A percentile compares a stretch with the other conserved stretches of the same genome.
phyloP scores from a whole-genome alignment of 2,797 vertebrate species.

The Pterois miles region DNA sequence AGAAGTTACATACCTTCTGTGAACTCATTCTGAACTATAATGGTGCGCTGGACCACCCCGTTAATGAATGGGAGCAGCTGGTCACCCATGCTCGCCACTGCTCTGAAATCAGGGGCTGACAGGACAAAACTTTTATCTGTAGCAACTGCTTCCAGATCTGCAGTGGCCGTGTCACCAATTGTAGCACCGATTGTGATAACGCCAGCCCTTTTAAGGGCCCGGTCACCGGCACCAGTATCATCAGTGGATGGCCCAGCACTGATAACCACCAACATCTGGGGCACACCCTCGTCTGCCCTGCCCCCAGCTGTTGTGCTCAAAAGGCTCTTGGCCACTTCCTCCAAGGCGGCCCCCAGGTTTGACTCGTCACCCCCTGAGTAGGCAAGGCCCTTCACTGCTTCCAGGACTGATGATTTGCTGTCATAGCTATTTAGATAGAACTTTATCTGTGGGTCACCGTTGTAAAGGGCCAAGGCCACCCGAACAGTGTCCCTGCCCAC shows the following conservation, averaged over 20 bases:
- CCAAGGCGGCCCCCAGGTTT: slow-evolving; percentile 92
- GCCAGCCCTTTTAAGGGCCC: slow-evolving; percentile 89
- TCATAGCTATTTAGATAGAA: slow-evolving; percentile 91
- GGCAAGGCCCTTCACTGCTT: slow-evolving; percentile 87
- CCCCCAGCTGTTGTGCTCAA: slow-evolving; percentile 90
- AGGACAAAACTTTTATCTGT: slow-evolving; percentile 90
- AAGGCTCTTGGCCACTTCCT: slow-evolving; percentile 88
- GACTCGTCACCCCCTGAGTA: slow-evolving; percentile 88
- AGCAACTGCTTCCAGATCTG: slow-evolving; percentile 91
- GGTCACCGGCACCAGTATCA: slow-evolving; percentile 87
- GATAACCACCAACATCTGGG: slow-evolving; percentile 92
- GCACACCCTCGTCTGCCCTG: slow-evolving; percentile 91
- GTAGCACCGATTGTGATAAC: slow-evolving; percentile 88
- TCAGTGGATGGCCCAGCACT: slow-evolving; percentile 92
- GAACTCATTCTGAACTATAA: slow-evolving; percentile 90
- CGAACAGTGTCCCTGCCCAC: slow-evolving; percentile 90
- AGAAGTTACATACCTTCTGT: slow-evolving; percentile 94
- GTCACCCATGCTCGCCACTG: slow-evolving; percentile 83
- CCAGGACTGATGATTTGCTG: slow-evolving; percentile 87
- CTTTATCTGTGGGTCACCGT: slow-evolving; percentile 84
- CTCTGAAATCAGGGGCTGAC: slow-evolving; percentile 86
- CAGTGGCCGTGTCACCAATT: slow-evolving; percentile 83
- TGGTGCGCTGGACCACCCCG: slow-evolving; percentile 89
- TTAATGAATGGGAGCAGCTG: slow-evolving; percentile 89
- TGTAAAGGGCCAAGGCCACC: slow-evolving; percentile 93